phyloP scores from a whole-genome alignment of 2,888 invertebrate species.

The Bembecia ichneumoniformis region DNA sequence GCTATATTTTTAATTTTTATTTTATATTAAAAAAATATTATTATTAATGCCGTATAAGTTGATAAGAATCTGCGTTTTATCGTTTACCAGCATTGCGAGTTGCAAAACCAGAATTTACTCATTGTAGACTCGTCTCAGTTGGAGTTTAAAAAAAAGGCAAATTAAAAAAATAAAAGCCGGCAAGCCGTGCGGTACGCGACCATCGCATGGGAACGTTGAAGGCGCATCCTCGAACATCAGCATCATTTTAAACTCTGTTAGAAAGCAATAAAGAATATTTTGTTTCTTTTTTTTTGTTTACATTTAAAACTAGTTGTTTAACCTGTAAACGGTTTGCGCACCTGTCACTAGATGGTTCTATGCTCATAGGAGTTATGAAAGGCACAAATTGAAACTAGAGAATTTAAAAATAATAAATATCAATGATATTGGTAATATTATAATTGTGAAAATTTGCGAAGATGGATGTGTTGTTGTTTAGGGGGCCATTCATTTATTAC shows the following conservation, averaged over 20 bases:
- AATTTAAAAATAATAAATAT: too few relatives aligned
- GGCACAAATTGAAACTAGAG: too few relatives aligned
- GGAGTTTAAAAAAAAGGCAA: conserved; percentile 34
- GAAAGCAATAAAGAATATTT: conserved; percentile 31
- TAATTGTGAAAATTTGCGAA: too few relatives aligned
- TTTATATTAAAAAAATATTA: too few relatives aligned
- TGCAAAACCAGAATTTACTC: conserved; percentile 67
- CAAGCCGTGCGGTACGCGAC: conserved; percentile 45
- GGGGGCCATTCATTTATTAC: too few relatives aligned
- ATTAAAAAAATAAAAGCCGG: conserved; percentile 17
- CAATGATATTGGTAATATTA: too few relatives aligned
- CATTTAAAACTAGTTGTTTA: background rate
- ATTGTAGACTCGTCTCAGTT: conserved; percentile 62
- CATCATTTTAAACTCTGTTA: conserved; percentile 31
- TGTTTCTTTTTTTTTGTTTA: conserved; percentile 7
- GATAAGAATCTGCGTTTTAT: conserved; percentile 16
- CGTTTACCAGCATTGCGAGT: conserved; percentile 54
- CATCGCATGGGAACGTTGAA: conserved; percentile 61
- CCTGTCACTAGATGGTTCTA: conserved; percentile 36
- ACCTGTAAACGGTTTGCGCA: conserved; percentile 32
- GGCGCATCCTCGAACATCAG: conserved; percentile 33
- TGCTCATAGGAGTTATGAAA: too few relatives aligned
- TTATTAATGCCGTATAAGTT: too few relatives aligned
- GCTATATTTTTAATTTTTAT: too few relatives aligned
- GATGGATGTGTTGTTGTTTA: too few relatives aligned